phyloP scores from a whole-genome alignment of 2,113 vertebrate species.

The Ifrita kowaldi region DNA sequence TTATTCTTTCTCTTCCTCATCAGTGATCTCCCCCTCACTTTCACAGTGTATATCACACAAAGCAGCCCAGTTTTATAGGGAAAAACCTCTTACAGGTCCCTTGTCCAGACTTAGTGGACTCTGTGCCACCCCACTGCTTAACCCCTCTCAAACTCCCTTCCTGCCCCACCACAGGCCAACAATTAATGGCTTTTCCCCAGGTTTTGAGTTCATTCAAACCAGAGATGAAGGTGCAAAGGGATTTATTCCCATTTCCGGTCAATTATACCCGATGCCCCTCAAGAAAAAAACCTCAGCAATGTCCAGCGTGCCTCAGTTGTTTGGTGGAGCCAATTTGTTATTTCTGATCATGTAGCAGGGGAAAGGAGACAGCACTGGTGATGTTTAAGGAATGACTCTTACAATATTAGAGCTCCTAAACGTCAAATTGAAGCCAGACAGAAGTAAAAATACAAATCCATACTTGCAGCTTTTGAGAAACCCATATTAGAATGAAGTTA shows the following conservation, averaged over 20 bases:
- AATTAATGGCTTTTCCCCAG: neutral
- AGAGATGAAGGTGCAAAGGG: neutral
- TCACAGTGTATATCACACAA: neutral
- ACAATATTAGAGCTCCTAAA: neutral
- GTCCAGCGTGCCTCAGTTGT: neutral
- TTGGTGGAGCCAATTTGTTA: neutral
- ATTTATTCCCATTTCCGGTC: neutral
- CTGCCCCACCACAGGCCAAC: neutral
- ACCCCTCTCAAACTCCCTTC: neutral
- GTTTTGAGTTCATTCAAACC: neutral
- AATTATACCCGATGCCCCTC: neutral
- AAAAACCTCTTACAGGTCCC: neutral
- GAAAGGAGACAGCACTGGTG: neutral
- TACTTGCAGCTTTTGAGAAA: neutral
- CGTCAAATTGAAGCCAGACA: neutral
- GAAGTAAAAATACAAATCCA: neutral
- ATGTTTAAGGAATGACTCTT: neutral
- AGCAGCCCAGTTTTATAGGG: neutral
- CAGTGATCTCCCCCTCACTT: neutral
- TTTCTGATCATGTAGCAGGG: neutral
- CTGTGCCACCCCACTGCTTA: neutral
- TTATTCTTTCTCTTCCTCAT: neutral
- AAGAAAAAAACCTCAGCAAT: neutral
- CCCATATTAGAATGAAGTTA: neutral
- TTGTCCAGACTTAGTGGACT: neutral